Evolutionary conservation across 2,888 invertebrate genomes (phyloP).

Genomic region (Andrena hattorfiana): DNA sequence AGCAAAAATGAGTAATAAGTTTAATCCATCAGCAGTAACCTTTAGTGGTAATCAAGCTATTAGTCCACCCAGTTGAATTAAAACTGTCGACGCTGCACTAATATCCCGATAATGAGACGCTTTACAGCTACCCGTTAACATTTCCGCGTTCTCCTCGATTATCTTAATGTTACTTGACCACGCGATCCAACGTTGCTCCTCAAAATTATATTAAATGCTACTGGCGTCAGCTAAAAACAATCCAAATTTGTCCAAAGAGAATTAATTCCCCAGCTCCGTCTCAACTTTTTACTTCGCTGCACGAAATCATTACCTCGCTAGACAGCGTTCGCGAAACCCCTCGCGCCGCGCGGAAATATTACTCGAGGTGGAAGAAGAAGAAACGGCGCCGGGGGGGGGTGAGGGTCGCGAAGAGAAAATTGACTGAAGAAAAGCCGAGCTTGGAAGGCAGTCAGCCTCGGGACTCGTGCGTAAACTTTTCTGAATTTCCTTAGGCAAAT

Average conservation of each 20-base stretch:
- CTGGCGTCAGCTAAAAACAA: no score
- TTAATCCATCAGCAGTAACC: constrained; percentile 5
- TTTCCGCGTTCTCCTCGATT: constrained; percentile 15
- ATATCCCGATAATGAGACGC: constrained; percentile 17
- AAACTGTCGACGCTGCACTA: constrained; percentile 11
- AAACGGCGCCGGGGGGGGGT: neutral
- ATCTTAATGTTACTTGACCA: neutral
- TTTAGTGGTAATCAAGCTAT: constrained; percentile 15
- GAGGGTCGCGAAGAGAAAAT: constrained; percentile 71
- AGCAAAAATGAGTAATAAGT: constrained; percentile 32
- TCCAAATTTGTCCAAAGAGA: neutral
- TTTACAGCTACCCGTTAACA: constrained; percentile 17
- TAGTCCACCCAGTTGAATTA: constrained; percentile 21
- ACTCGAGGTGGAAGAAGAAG: neutral
- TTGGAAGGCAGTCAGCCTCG: constrained; percentile 72
- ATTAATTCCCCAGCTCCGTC: neutral
- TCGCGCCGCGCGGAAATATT: constrained; percentile 20
- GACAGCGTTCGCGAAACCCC: constrained; percentile 6
- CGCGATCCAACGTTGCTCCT: no score
- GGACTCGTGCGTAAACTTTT: constrained; percentile 83
- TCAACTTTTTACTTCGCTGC: neutral
- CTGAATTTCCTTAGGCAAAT: constrained; percentile 84
- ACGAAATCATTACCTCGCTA: constrained; percentile 28
- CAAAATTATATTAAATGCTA: no score
- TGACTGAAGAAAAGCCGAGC: constrained; percentile 74